Percentiles rank a stretch among this genome's conserved stretches.
These are phyloP conservation scores for Sycophila texana DNA, from an alignment of 2,888 invertebrate species.

Conservation along the genomic window DNA sequence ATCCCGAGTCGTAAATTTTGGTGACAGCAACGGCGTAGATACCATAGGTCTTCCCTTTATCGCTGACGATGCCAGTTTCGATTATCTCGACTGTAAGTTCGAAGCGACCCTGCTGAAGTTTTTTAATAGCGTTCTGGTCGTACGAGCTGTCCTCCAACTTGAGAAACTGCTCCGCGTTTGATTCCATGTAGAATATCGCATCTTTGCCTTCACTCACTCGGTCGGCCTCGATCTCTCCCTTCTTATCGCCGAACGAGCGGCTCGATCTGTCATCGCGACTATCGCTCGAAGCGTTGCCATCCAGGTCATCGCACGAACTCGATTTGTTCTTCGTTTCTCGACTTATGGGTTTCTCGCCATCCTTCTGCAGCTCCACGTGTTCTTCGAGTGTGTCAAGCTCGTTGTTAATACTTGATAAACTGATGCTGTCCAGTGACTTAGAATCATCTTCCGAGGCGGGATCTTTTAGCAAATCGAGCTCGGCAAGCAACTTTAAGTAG, in stretches of 20 bases:
- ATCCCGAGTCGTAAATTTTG: slow-evolving; percentile 81
- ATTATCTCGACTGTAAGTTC: slow-evolving; percentile 72
- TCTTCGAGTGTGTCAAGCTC: slow-evolving; percentile 69
- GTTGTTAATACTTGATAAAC: slow-evolving; percentile 76
- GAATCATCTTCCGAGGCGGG: slow-evolving; percentile 78
- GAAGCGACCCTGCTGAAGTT: slow-evolving; percentile 72
- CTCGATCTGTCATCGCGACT: slow-evolving; percentile 60
- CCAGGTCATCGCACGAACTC: slow-evolving; percentile 55
- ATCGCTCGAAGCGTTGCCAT: slow-evolving; percentile 57
- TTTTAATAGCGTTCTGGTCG: slow-evolving; percentile 71
- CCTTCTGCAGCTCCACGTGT: slow-evolving; percentile 60
- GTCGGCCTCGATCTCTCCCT: slow-evolving; percentile 21
- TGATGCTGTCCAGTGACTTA: slow-evolving; percentile 78
- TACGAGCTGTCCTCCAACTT: slow-evolving; percentile 67
- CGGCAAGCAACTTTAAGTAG: slow-evolving; percentile 84
- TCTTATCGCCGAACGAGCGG: slow-evolving; percentile 41
- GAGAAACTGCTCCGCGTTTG: slow-evolving; percentile 64
- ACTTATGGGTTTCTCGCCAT: slow-evolving; percentile 55
- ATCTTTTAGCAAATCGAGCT: slow-evolving; percentile 83
- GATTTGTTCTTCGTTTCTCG: slow-evolving; percentile 53
- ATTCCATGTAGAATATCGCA: slow-evolving; percentile 65
- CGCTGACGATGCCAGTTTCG: slow-evolving; percentile 84
- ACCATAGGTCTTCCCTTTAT: slow-evolving; percentile 90
- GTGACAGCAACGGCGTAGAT: slow-evolving; percentile 91
- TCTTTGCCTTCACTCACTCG: slow-evolving; percentile 62